Evolutionary conservation across 2,888 invertebrate genomes (phyloP).

Genomic region (Pandemis heparana): DNA sequence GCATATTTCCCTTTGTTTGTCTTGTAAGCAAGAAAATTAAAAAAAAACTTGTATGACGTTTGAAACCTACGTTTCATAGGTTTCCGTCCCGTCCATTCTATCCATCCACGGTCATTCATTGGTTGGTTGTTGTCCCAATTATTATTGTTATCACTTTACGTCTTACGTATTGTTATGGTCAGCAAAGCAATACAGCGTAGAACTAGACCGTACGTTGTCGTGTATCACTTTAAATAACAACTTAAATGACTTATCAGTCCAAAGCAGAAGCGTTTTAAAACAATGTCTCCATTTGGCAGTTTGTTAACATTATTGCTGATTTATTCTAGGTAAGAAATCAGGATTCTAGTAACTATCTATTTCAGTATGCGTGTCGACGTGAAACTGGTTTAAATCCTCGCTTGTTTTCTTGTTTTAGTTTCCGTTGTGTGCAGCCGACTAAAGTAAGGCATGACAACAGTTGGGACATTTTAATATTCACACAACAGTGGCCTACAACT

Average conservation of each 20-base stretch:
- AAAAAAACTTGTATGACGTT: not conserved
- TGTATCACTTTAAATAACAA: not conserved
- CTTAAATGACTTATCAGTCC: not conserved
- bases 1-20: too few species aligned
- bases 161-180: too few species aligned
- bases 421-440: conserved; percentile 46
- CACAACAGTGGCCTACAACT: conserved; percentile 92
- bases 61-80: too few species aligned
- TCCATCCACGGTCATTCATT: too few species aligned
- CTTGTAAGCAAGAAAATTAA: too few species aligned
- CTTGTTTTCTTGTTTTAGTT: conserved; percentile 50
- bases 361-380: conserved; percentile 3
- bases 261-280: not conserved
- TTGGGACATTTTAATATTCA: conserved; percentile 92
- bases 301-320: conserved; percentile 25
- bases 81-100: too few species aligned
- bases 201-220: not conserved
- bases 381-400: conserved; percentile 19
- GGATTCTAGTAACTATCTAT: not conserved
- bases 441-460: conserved; percentile 58
- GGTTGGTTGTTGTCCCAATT: too few species aligned
- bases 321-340: conserved; percentile 31
- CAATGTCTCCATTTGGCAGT: conserved; percentile 15
- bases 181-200: not conserved
- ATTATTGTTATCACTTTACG: too few species aligned